A percentile compares a stretch with the other conserved stretches of the same genome.
phyloP scores from a whole-genome alignment of 2,113 vertebrate species.

The Alosa alosa region DNA sequence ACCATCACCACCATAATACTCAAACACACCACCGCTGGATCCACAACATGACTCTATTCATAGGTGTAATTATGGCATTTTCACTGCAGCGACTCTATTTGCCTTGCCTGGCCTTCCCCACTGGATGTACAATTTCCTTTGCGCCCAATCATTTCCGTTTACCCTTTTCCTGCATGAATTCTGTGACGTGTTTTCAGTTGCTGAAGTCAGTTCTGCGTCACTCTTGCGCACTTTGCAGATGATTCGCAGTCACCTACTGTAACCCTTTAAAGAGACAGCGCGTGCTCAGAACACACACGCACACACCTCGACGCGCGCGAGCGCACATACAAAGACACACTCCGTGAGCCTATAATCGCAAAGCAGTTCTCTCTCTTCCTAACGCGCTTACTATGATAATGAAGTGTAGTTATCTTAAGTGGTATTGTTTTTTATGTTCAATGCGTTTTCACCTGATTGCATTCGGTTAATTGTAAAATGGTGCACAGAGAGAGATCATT shows the following conservation, averaged over 20 bases:
- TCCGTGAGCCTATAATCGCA: background rate
- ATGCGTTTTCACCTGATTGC: background rate
- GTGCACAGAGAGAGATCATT: background rate
- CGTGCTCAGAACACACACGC: conserved; percentile 27
- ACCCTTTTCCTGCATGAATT: conserved; percentile 41
- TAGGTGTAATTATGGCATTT: background rate
- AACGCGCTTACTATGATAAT: background rate
- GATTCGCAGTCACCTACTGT: conserved; percentile 70
- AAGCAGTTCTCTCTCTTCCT: background rate
- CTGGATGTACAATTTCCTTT: background rate
- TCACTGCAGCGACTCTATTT: background rate
- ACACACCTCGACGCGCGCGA: conserved; percentile 25
- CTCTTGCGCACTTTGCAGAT: conserved; percentile 76
- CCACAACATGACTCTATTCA: background rate
- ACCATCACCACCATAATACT: background rate
- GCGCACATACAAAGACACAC: conserved; percentile 18
- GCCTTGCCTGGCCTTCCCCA: background rate
- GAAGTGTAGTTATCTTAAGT: background rate
- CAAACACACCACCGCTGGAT: background rate
- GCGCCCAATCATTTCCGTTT: conserved; percentile 58
- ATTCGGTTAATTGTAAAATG: background rate
- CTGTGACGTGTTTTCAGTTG: conserved; percentile 65
- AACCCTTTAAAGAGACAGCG: conserved; percentile 69
- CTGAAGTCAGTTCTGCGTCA: conserved; percentile 73
- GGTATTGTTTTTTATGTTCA: background rate